Conservation (phyloP, 2,797 vertebrate species). For the Cyprinella venusta region DNA sequence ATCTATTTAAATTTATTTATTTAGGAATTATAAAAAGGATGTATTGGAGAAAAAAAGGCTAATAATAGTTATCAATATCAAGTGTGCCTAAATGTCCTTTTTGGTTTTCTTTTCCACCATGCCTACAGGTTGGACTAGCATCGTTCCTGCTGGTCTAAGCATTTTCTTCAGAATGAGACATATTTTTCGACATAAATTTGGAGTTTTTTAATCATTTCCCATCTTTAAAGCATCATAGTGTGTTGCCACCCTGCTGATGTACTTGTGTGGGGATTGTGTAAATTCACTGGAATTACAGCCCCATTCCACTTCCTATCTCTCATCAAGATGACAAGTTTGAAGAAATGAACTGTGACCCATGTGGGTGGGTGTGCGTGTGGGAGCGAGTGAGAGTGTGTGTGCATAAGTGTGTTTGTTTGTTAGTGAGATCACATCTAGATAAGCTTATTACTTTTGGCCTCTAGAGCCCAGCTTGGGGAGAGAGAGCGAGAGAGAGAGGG, state of each 20-base stretch:
- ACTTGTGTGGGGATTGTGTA: conserved; percentile 25
- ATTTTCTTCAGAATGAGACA: not conserved
- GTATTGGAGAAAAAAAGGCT: not conserved
- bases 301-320: conserved; percentile 16
- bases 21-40: not conserved
- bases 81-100: not conserved
- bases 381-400: conserved; percentile 42
- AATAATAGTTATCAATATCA: not conserved
- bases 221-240: conserved; percentile 1
- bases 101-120: not conserved
- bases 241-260: conserved; percentile 34
- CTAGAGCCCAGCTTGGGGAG: conserved; percentile 61
- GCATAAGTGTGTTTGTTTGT: conserved; percentile 54
- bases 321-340: conserved; percentile 41
- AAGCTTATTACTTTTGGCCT: conserved; percentile 68
- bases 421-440: conserved; percentile 68
- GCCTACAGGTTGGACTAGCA: too few relatives aligned
- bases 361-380: conserved; percentile 32
- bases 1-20: not conserved
- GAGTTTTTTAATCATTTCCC: conserved; percentile 13
- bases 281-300: conserved; percentile 40
- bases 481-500: conserved; percentile 53
- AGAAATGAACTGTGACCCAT: conserved; percentile 40
- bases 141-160: not conserved
- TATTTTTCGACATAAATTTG: not conserved